Conservation (phyloP, 2,113 vertebrate genomes). For the Lynx canadensis region DNA sequence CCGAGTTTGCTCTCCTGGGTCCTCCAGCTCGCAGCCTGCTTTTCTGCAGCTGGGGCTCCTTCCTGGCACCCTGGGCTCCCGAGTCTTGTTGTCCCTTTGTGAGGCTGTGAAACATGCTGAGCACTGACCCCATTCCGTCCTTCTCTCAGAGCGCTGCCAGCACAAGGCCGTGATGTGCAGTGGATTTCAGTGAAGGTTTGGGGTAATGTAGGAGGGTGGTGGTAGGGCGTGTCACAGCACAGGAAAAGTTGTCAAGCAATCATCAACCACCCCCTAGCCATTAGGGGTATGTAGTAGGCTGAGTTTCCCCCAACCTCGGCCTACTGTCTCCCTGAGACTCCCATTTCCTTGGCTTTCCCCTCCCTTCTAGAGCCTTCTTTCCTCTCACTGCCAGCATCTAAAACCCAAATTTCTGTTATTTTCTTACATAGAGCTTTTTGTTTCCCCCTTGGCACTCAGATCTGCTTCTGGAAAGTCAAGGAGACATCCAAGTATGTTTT, state of each 20-base stretch:
- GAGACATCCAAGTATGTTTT: not conserved
- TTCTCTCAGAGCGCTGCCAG: not conserved
- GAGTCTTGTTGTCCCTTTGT: not conserved
- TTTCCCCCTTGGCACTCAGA: constrained; percentile 13
- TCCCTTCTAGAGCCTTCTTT: not conserved
- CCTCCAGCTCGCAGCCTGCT: not conserved
- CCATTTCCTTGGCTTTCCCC: not conserved
- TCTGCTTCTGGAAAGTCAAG: constrained; percentile 30
- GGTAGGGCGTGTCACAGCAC: not conserved
- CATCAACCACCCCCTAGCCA: not conserved
- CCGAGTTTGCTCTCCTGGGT: not conserved
- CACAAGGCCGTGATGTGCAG: not conserved
- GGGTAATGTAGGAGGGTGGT: not conserved
- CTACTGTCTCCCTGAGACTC: not conserved
- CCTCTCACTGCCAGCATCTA: not conserved
- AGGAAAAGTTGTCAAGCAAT: not conserved
- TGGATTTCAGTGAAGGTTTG: not conserved
- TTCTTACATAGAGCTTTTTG: not conserved
- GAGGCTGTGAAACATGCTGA: constrained; percentile 35
- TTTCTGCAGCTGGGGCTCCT: not conserved
- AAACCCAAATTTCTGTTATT: not conserved
- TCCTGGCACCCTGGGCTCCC: not conserved
- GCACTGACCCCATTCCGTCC: not conserved
- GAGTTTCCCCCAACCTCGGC: not conserved
- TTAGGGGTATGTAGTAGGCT: not conserved